Base-by-base conservation (phyloP, 2,113 vertebrate species). In the Istiophorus platypterus region DNA sequence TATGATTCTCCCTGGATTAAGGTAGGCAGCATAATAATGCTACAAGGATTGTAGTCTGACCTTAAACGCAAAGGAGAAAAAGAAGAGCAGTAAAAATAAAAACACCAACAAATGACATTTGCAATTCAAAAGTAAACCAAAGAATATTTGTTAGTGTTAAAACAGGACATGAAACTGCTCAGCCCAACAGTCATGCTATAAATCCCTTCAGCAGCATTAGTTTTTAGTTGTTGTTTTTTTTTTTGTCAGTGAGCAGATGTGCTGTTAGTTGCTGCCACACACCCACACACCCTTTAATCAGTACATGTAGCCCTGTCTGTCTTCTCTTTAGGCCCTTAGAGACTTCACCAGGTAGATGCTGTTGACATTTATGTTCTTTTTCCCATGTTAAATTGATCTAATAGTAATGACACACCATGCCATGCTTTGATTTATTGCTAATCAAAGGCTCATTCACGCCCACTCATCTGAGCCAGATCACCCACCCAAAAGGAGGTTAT, bases 171-270 rank as follows among this genome's bases (percentile, higher is more conserved):
- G 27, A 64, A 78, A 62, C 65, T 70, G 69, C 68, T 73, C 79
- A 80, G 78, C 27, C 6, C 22, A 51, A 66, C 65, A 39, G 49
- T 62, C 63, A 62, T 1, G 14, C 49, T 59, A 24, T 67, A 66
- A 86, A 66, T 80, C n/a, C 62, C 58, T 74, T 67, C 64, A 63
- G 42, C 64, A 65, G 31, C 57, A 20, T 66, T 71, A 1, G 1
- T 64, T 18, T 63, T n/a, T n/a, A n/a, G n/a, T n/a, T n/a, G n/a
- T n/a, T 34, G 31, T 18, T 70, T 47, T 51, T 54, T 12, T 73
- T 72, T 27, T 59, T 12, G 22, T 75, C 31, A 73, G 66, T 65
- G 54, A 91, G 69, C 83, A 86, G 84, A 86, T 81, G 81, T 66
- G 62, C 54, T 12, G 13, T 72, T 72, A 52, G 45, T 17, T 68